Evolutionary conservation across 92 coral and sea anemone species (phyloP), one percentile per base, ranked within the genome.

Genomic region (Anthopleura xanthogrammica): DNA sequence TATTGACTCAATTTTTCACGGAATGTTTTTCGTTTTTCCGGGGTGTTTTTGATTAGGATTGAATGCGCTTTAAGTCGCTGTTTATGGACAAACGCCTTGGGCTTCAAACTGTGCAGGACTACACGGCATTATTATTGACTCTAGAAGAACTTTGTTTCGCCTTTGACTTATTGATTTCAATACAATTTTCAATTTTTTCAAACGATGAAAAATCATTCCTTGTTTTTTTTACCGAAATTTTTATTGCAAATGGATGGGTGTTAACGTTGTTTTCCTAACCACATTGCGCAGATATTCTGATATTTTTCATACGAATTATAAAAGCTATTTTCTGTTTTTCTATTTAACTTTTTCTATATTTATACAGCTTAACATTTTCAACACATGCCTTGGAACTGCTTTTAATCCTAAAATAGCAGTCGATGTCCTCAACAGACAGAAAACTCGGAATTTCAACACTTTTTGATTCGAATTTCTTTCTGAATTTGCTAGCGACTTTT

Each of bases 321-420:
- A 10, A 10, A 54, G 12, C 29, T 81, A 57, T 46, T 22, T 70
- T 70, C 60, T 81, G 74, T 68, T 81, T 70, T 81, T 17, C 84
- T 81, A 50, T 68, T 23, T 81, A 70, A 70, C 71, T 52, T 68
- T 81, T 81, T 16, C 39, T 57, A 14, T 36, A 56, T 41, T 36
- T 39, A 46, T 58, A 16, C 36, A 41, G 70, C 60, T 77, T 77
- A 77, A 46, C 29, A 24, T 24, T 23, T 68, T 29, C 74, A 68
- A 68, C 74, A 24, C 74, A 68, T 68, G 42, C 42, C 74, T 7
- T 24, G 9, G 42, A 14, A n/a, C 17, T 68, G 74, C 1, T 68
- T 68, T 68, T 36, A 36, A 13, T 23, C 74, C 42, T 24, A 68
- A 68, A 68, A 68, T 68, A 68, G 74, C 74, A n/a, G 70, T 20